These are phyloP conservation scores for Syrrhaptes paradoxus DNA, from an alignment of 2,113 vertebrate genomes.

Conservation along the genomic window DNA sequence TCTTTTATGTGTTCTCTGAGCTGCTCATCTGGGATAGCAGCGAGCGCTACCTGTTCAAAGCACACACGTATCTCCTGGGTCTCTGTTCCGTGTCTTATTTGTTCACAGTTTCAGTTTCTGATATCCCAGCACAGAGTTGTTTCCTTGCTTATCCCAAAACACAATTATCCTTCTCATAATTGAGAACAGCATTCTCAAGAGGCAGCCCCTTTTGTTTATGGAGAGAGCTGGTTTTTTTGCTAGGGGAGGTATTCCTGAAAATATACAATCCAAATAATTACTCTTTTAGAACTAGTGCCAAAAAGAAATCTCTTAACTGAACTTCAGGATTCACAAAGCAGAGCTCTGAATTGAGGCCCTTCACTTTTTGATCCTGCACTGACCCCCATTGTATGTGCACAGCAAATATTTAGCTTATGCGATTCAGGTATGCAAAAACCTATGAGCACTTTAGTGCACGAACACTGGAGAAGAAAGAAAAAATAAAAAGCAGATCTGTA, in stretches of 20 bases:
- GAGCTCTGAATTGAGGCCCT: not conserved
- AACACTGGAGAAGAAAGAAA: not conserved
- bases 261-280: not conserved
- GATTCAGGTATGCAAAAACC: not conserved
- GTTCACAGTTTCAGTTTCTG: not conserved
- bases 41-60: not conserved
- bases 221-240: not conserved
- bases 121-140: fast-evolving
- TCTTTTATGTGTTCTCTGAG: not conserved
- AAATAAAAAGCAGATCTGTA: not conserved
- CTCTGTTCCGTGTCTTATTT: not conserved
- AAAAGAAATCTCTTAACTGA: not conserved
- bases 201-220: not conserved
- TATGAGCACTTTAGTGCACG: not conserved
- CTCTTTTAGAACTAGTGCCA: not conserved
- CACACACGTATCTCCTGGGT: fast-evolving
- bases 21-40: not conserved
- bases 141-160: not conserved
- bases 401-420: not conserved
- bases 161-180: not conserved
- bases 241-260: not conserved
- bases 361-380: not conserved
- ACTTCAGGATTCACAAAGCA: not conserved
- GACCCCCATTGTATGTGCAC: not conserved
- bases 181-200: not conserved